Percentiles rank a stretch among this genome's conserved stretches.
These are phyloP conservation scores for Chromobotia macracanthus DNA, from an alignment of 2,797 vertebrate genomes.

Conservation along the genomic window DNA sequence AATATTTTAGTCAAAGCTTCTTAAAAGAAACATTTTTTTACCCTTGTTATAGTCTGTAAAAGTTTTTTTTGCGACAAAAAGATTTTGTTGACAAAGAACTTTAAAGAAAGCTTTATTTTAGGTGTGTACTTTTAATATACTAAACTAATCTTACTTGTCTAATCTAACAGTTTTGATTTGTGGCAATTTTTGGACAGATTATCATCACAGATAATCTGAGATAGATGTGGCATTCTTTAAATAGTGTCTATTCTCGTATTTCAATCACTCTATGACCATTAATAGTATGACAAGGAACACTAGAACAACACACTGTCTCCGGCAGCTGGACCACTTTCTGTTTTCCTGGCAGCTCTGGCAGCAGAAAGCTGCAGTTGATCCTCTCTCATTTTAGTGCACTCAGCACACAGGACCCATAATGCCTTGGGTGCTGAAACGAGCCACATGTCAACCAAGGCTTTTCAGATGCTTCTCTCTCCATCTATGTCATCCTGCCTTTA, in stretches of 20 bases:
- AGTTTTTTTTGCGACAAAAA: no score
- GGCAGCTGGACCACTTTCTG: slow-evolving; percentile 25
- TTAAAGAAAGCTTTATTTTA: no score
- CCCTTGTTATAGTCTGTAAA: no score
- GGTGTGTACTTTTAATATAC: no score
- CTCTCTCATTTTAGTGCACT: slow-evolving; percentile 72
- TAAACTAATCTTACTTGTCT: no score
- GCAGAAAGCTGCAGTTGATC: slow-evolving; percentile 68
- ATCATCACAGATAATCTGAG: background rate
- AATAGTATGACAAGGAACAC: slow-evolving; percentile 7
- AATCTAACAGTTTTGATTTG: no score
- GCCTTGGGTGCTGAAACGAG: slow-evolving; percentile 70
- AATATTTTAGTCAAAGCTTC: no score
- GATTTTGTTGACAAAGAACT: no score
- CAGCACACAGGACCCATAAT: slow-evolving; percentile 69
- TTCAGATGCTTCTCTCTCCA: slow-evolving; percentile 62
- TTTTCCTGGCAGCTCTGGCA: slow-evolving; percentile 60
- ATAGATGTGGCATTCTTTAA: background rate
- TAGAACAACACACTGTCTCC: background rate
- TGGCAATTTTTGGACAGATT: no score
- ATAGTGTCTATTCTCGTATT: background rate
- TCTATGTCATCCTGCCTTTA: slow-evolving; percentile 58
- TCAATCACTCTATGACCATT: slow-evolving; percentile 4
- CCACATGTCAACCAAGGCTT: slow-evolving; percentile 67
- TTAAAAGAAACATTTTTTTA: no score